These are phyloP conservation scores for Pseudochirops cupreus DNA, from an alignment of 2,797 vertebrate genomes.

Conservation along the genomic window DNA sequence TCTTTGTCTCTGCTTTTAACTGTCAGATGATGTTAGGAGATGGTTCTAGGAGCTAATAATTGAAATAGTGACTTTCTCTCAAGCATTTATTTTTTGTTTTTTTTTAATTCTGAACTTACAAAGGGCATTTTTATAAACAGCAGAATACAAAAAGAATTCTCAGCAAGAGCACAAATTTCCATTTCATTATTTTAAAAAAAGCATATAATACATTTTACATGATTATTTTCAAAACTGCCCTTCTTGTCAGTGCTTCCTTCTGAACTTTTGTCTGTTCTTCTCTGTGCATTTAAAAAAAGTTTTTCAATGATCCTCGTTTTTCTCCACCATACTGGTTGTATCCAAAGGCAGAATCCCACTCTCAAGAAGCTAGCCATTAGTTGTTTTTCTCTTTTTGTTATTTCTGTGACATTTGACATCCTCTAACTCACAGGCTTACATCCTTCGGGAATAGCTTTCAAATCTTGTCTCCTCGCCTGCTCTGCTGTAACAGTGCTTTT, in stretches of 20 bases:
- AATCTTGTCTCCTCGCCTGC: conserved; percentile 31
- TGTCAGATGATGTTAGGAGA: background rate
- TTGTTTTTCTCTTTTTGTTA: conserved; percentile 9
- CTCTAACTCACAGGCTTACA: conserved; percentile 43
- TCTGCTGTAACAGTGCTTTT: conserved; percentile 40
- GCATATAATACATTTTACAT: background rate
- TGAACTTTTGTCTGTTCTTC: background rate
- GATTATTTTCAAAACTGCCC: background rate
- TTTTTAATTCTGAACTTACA: background rate
- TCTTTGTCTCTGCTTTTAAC: conserved; percentile 22
- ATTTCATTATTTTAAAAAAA: background rate
- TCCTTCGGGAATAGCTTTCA: conserved; percentile 39
- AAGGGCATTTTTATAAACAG: background rate
- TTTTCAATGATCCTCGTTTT: background rate
- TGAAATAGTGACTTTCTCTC: background rate
- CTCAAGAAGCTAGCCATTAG: conserved; percentile 3
- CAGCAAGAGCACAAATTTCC: background rate
- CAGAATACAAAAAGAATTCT: background rate
- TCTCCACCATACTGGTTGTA: background rate
- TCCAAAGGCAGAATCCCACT: conserved; percentile 31
- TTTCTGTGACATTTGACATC: conserved; percentile 42
- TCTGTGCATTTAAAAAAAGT: background rate
- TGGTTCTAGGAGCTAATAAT: background rate
- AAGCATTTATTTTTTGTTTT: background rate
- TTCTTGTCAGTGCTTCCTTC: background rate